phyloP scores from a whole-genome alignment of 2,888 invertebrate genomes.

The Rhingia rostrata region DNA sequence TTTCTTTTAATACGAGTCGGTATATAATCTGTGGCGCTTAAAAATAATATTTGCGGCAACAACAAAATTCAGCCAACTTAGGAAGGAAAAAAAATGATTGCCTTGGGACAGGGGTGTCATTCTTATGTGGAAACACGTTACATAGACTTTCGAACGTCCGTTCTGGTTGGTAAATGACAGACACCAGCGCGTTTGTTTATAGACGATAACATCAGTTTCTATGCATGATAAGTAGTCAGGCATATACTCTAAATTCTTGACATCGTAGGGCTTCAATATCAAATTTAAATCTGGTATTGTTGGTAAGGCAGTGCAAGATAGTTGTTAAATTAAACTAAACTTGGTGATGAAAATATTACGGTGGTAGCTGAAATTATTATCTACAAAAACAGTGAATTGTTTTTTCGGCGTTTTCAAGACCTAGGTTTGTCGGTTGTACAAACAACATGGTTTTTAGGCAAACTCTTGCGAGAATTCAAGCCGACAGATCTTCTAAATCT shows the following conservation, averaged over 20 bases:
- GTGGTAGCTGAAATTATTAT: no score
- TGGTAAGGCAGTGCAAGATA: slow-evolving; percentile 31
- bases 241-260: slow-evolving; percentile 53
- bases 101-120: slow-evolving; percentile 56
- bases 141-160: slow-evolving; percentile 16
- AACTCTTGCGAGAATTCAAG: no score
- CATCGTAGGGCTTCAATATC: slow-evolving; percentile 74
- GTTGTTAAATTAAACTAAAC: neutral
- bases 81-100: slow-evolving; percentile 39
- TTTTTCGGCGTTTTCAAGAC: no score
- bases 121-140: slow-evolving; percentile 9
- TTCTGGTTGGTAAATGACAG: slow-evolving; percentile 28
- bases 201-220: neutral
- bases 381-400: no score
- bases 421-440: no score
- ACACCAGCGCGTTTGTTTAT: slow-evolving; percentile 18
- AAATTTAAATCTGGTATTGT: slow-evolving; percentile 73
- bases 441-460: no score
- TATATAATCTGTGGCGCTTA: slow-evolving; percentile 65
- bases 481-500: no score
- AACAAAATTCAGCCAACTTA: neutral
- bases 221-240: slow-evolving; percentile 22
- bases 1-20: slow-evolving; percentile 19
- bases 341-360: no score
- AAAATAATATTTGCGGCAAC: slow-evolving; percentile 42